These are phyloP conservation scores for Trogon surrucura DNA, from an alignment of 2,113 vertebrate species.

Conservation along the genomic window DNA sequence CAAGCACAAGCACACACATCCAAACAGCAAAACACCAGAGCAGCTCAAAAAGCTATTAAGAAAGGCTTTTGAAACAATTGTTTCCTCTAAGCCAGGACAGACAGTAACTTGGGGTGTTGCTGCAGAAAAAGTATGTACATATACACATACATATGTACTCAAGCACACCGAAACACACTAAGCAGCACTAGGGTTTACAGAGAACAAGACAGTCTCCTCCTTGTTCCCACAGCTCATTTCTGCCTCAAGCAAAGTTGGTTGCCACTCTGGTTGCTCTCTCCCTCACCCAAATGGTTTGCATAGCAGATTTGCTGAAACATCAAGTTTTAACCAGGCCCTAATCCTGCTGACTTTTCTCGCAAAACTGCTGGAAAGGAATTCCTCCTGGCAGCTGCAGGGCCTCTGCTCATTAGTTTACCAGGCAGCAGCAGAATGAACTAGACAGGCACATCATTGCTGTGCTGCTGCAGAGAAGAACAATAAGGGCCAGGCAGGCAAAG, in stretches of 20 bases:
- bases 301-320: conserved; percentile 69
- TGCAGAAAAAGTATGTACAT: background rate
- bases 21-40: conserved; percentile 11
- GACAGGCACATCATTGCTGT: conserved; percentile 42
- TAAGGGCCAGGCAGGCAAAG: background rate
- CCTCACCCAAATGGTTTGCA: conserved; percentile 66
- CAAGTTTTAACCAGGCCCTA: conserved; percentile 68
- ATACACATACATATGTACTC: background rate
- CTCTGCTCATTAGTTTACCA: conserved; percentile 47
- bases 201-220: conserved; percentile 44
- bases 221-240: conserved; percentile 57
- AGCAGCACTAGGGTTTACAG: background rate
- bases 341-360: conserved; percentile 66
- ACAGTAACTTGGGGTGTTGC: background rate
- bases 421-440: conserved; percentile 23
- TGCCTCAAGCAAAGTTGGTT: conserved; percentile 62
- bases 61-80: conserved; percentile 36
- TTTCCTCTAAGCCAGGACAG: conserved; percentile 11
- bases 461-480: background rate
- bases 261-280: conserved; percentile 65
- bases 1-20: background rate
- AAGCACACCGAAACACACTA: conserved; percentile 9
- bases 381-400: conserved; percentile 65
- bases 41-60: background rate
- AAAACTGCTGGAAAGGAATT: conserved; percentile 71